A percentile compares a stretch with the other conserved stretches of the same genome.
phyloP scores from a whole-genome alignment of 2,888 invertebrate genomes.

The Drosophila anomalata region DNA sequence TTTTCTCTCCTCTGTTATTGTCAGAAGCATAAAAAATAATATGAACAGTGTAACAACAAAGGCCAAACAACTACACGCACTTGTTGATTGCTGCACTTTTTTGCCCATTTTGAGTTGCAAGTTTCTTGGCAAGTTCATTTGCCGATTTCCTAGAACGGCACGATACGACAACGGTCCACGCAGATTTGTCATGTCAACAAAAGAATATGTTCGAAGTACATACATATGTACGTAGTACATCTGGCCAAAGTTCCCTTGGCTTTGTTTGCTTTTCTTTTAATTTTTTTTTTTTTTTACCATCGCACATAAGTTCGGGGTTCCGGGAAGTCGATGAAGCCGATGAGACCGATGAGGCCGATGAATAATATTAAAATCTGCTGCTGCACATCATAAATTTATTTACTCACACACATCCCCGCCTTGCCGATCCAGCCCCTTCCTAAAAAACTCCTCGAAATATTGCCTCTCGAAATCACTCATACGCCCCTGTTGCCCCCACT shows the following conservation, averaged over 20 bases:
- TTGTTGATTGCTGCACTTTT: constrained; percentile 33
- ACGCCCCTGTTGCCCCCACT: constrained; percentile 3
- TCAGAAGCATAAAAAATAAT: neutral
- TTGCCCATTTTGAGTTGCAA: constrained; percentile 3
- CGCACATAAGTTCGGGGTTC: constrained; percentile 6
- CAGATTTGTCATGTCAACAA: constrained; percentile 23
- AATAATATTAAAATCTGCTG: constrained; percentile 30
- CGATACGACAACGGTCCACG: neutral
- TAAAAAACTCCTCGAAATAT: neutral
- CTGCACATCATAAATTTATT: constrained; percentile 27
- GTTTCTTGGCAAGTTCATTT: constrained; percentile 2
- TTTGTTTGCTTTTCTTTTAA: constrained; percentile 2
- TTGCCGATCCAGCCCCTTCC: neutral
- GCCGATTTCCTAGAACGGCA: constrained; percentile 21
- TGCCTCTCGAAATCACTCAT: constrained; percentile 2
- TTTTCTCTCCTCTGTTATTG: neutral
- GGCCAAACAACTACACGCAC: constrained; percentile 28
- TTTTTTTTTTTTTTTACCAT: neutral
- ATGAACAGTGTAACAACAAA: constrained; percentile 2
- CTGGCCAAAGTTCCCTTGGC: constrained; percentile 8
- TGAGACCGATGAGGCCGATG: neutral
- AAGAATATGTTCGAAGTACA: neutral
- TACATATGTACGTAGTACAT: too few species aligned
- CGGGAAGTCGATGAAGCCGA: constrained; percentile 10
- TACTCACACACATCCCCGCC: neutral